Evolutionary conservation across 2,113 vertebrate genomes (phyloP).

Genomic region (Poeciliopsis prolifica): DNA sequence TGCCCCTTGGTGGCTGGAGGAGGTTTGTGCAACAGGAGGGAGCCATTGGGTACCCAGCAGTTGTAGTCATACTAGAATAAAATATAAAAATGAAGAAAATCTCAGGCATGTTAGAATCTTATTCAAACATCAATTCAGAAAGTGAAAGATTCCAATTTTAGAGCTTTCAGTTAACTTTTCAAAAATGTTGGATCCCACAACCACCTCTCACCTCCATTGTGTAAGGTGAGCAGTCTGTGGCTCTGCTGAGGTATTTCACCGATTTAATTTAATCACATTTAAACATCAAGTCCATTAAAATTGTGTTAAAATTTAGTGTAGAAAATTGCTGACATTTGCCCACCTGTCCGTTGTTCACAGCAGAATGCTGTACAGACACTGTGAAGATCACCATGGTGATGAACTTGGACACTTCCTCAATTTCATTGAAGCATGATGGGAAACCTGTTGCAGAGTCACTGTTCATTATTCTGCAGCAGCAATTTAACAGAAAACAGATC

Average conservation of each 20-base stretch:
- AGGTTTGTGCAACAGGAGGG: slow-evolving; percentile 39
- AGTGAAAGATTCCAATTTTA: too few species aligned
- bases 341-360: slow-evolving; percentile 69
- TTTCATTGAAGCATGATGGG: slow-evolving; percentile 37
- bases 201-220: too few species aligned
- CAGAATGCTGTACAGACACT: slow-evolving; percentile 57
- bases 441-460: slow-evolving; percentile 41
- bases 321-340: neutral
- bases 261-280: too few species aligned
- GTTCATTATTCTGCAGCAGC: too few species aligned
- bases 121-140: too few species aligned
- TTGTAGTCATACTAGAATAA: slow-evolving; percentile 61
- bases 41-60: slow-evolving; percentile 52
- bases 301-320: neutral
- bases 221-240: too few species aligned
- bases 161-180: too few species aligned
- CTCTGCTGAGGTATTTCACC: too few species aligned
- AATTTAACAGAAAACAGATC: too few species aligned
- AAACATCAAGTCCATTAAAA: too few species aligned
- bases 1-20: slow-evolving; percentile 64
- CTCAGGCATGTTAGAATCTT: too few species aligned
- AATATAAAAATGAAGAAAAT: neutral
- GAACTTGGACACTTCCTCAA: slow-evolving; percentile 60
- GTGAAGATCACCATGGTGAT: slow-evolving; percentile 76
- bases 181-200: too few species aligned